Percentiles rank a stretch among this genome's conserved stretches.
Evolutionary conservation across 2,888 invertebrate species (phyloP).

Genomic region (Orthosia gracilis): DNA sequence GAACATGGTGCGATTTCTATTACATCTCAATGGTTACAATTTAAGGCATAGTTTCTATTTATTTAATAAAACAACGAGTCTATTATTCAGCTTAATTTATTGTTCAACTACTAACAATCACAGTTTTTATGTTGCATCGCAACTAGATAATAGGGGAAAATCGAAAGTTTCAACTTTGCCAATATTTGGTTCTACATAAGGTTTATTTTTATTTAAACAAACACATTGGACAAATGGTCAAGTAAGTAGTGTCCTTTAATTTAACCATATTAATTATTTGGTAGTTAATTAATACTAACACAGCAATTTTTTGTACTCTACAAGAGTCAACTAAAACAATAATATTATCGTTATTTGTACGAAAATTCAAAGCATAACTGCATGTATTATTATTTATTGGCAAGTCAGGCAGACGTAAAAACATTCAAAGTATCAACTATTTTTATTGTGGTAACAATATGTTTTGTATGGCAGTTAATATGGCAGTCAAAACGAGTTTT

Average conservation of each 20-base stretch:
- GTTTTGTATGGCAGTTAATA: slow-evolving; percentile 12
- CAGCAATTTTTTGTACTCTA: slow-evolving; percentile 70
- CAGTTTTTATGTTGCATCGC: slow-evolving; percentile 77
- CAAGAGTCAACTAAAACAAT: slow-evolving; percentile 67
- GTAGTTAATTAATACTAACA: slow-evolving; percentile 50
- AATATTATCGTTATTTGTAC: slow-evolving; percentile 33
- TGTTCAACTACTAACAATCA: slow-evolving; percentile 84
- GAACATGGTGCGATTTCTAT: neutral
- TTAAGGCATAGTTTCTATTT: neutral
- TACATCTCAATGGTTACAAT: neutral
- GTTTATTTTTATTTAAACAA: slow-evolving; percentile 28
- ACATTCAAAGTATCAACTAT: too few species aligned
- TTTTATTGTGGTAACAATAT: too few species aligned
- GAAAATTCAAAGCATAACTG: slow-evolving; percentile 18
- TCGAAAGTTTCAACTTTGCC: slow-evolving; percentile 30
- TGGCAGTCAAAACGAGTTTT: neutral
- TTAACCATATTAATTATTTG: slow-evolving; percentile 25
- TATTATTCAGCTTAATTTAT: slow-evolving; percentile 78
- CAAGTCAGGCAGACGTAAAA: neutral
- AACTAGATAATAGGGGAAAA: slow-evolving; percentile 46
- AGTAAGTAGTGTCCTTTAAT: slow-evolving; percentile 15
- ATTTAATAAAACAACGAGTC: slow-evolving; percentile 47
- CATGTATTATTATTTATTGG: neutral
- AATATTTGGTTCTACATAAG: slow-evolving; percentile 57
- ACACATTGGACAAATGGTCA: slow-evolving; percentile 41